A percentile compares a stretch with the other conserved stretches of the same genome.
These are phyloP conservation scores for Antennarius striatus DNA, from an alignment of 2,113 vertebrate genomes.

Conservation along the genomic window DNA sequence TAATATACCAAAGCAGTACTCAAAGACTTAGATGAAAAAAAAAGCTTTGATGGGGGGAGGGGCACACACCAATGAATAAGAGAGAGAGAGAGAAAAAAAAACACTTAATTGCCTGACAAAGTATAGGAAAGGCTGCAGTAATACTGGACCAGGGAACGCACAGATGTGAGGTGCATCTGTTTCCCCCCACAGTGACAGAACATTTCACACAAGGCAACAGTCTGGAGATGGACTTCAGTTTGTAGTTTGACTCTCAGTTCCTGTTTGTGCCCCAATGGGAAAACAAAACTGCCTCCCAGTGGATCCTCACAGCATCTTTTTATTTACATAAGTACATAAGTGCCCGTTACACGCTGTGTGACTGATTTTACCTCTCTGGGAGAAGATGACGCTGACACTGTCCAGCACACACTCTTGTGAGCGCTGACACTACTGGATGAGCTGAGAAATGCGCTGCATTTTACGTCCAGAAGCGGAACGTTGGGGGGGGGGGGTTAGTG, in stretches of 20 bases:
- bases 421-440: no score
- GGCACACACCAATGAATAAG: slow-evolving; percentile 20
- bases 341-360: not conserved
- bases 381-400: no score
- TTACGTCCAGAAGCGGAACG: no score
- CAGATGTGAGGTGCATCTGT: not conserved
- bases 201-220: no score
- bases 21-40: slow-evolving; percentile 22
- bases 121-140: slow-evolving; percentile 62
- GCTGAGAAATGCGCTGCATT: no score
- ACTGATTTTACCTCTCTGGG: no score
- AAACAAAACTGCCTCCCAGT: slow-evolving; percentile 13
- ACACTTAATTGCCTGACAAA: slow-evolving; percentile 17
- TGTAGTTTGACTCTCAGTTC: not conserved
- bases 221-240: no score
- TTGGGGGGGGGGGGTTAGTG: no score
- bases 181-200: no score
- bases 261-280: not conserved
- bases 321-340: not conserved
- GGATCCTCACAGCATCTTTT: not conserved
- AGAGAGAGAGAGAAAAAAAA: slow-evolving; percentile 16
- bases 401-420: no score
- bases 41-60: not conserved
- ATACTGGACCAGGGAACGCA: slow-evolving; percentile 33
- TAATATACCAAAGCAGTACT: slow-evolving; percentile 63